Evolutionary conservation across 1,140 invertebrate genomes (phyloP).

Genomic region (Dufourea novaeangliae): DNA sequence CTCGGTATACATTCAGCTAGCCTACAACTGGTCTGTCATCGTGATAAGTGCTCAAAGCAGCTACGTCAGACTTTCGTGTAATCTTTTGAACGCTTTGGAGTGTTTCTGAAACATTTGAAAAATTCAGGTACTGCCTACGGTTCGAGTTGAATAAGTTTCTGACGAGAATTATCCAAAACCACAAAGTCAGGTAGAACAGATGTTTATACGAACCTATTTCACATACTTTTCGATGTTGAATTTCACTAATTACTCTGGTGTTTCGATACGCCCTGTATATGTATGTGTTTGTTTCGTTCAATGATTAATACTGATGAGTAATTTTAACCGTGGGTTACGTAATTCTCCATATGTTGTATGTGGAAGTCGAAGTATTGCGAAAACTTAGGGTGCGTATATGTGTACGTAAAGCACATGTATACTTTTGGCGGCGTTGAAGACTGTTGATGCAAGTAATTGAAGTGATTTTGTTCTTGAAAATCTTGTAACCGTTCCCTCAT

Average conservation of each 20-base stretch:
- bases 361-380: slow-evolving; percentile 5
- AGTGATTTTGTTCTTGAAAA: slow-evolving; percentile 39
- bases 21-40: not conserved
- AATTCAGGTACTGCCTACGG: not conserved
- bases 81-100: too few relatives aligned
- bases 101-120: too few relatives aligned
- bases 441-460: slow-evolving; percentile 21
- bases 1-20: too few relatives aligned
- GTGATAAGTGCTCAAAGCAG: too few relatives aligned
- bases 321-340: slow-evolving; percentile 29
- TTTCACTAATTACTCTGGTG: not conserved
- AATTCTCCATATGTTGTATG: slow-evolving; percentile 19
- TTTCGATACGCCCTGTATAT: not conserved
- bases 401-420: not conserved
- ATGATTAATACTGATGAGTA: slow-evolving; percentile 7
- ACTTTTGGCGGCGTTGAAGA: slow-evolving; percentile 13
- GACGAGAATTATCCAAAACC: too few relatives aligned
- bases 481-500: slow-evolving; percentile 33
- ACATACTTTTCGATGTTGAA: too few relatives aligned
- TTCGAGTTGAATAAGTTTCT: too few relatives aligned
- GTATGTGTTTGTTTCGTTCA: slow-evolving; percentile 26
- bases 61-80: too few relatives aligned
- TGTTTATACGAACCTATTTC: not conserved
- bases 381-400: not conserved
- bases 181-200: not conserved